Evolutionary conservation across 2,797 vertebrate genomes (phyloP).

Genomic region (Podargus strigoides): DNA sequence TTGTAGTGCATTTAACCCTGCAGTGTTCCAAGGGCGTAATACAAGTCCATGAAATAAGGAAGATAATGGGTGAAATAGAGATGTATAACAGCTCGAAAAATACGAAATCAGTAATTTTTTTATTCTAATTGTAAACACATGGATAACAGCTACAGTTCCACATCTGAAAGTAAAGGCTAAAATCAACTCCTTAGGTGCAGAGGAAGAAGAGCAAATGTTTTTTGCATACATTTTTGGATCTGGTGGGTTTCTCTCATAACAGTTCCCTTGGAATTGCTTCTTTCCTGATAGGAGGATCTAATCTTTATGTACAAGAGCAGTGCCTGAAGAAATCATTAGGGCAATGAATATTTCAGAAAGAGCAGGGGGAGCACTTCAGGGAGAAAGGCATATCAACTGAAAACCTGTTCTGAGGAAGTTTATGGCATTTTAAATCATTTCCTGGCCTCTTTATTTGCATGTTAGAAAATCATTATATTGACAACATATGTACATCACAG

Average conservation of each 20-base stretch:
- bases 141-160: not conserved
- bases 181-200: not conserved
- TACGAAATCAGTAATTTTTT: not conserved
- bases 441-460: slow-evolving; percentile 31
- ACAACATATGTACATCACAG: not conserved
- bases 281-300: slow-evolving; percentile 39
- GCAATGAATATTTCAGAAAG: slow-evolving; percentile 65
- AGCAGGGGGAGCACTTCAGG: slow-evolving; percentile 43
- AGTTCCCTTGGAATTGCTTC: slow-evolving; percentile 22
- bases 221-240: not conserved
- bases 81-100: not conserved
- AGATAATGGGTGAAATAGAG: not conserved
- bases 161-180: not conserved
- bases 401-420: slow-evolving; percentile 55
- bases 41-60: not conserved
- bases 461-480: slow-evolving; percentile 34
- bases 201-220: not conserved
- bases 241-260: not conserved
- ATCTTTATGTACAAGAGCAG: slow-evolving; percentile 61
- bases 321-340: slow-evolving; percentile 65
- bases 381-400: slow-evolving; percentile 56
- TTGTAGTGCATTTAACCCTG: not conserved
- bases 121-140: not conserved
- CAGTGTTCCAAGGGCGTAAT: not conserved
- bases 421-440: slow-evolving; percentile 65